Conservation (phyloP, 1,140 invertebrate species). For the Mamestra configurata region DNA sequence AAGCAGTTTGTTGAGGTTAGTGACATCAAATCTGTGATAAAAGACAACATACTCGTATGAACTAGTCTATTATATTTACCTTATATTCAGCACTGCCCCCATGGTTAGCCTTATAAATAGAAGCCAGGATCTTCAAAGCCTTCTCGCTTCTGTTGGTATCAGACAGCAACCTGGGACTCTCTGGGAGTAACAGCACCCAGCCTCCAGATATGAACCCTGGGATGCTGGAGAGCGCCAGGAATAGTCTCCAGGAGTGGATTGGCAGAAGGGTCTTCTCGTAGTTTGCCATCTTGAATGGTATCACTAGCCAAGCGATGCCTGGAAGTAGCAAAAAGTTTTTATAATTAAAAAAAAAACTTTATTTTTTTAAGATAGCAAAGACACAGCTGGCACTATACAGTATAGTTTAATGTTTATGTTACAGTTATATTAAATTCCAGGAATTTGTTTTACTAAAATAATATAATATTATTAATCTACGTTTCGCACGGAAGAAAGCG, state of each 20-base stretch:
- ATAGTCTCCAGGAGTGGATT: constrained; percentile 90
- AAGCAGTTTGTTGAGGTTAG: background rate
- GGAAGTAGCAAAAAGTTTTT: constrained; percentile 54
- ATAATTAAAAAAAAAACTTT: no score
- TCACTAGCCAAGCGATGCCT: constrained; percentile 90
- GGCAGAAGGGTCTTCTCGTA: constrained; percentile 77
- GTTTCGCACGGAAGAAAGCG: no score
- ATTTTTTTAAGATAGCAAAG: no score
- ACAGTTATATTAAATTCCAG: no score
- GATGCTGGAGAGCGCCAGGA: constrained; percentile 88
- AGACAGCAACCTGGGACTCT: constrained; percentile 93
- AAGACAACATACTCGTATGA: no score
- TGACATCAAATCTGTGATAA: no score
- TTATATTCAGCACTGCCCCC: constrained; percentile 76
- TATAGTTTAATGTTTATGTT: no score
- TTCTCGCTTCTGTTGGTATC: constrained; percentile 89
- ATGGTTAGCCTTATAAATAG: constrained; percentile 90
- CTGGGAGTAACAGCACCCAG: constrained; percentile 90
- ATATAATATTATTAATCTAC: no score
- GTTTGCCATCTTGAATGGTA: constrained; percentile 88
- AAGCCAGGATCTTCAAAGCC: constrained; percentile 89
- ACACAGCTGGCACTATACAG: no score
- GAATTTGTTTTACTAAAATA: no score
- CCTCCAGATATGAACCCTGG: constrained; percentile 88
- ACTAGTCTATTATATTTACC: no score